Evolutionary conservation across 1,140 invertebrate species (phyloP).

Genomic region (Scaptodrosophila lebanonensis): DNA sequence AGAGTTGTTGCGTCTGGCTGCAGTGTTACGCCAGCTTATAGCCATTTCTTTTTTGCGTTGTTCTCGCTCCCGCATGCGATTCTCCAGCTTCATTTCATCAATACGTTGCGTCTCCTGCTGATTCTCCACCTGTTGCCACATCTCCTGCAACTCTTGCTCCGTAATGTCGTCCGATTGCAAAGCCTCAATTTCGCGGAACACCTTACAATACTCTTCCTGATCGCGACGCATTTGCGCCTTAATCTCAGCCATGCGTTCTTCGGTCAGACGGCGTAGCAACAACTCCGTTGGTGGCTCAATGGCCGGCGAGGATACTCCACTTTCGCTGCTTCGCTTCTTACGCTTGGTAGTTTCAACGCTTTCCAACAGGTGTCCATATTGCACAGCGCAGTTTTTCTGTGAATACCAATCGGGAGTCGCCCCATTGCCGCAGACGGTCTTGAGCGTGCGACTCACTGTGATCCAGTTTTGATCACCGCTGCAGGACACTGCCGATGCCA

Average conservation of each 20-base stretch:
- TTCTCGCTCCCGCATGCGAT: conserved; percentile 85
- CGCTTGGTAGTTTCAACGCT: conserved; percentile 91
- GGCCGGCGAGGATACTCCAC: conserved; percentile 55
- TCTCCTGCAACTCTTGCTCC: conserved; percentile 84
- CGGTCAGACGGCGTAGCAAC: conserved; percentile 86
- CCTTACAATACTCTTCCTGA: conserved; percentile 84
- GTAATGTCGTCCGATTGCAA: conserved; percentile 78
- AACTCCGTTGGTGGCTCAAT: conserved; percentile 85
- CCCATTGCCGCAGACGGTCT: conserved; percentile 85
- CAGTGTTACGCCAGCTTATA: conserved; percentile 78
- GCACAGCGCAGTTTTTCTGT: conserved; percentile 92
- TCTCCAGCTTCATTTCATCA: conserved; percentile 81
- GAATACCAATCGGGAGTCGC: conserved; percentile 89
- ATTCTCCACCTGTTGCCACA: conserved; percentile 85
- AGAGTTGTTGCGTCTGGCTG: conserved; percentile 20
- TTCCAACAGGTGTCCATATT: conserved; percentile 90
- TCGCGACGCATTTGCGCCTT: conserved; percentile 84
- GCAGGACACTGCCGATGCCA: conserved; percentile 90
- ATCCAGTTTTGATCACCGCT: conserved; percentile 97
- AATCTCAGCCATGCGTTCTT: conserved; percentile 87
- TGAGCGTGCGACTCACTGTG: conserved; percentile 88
- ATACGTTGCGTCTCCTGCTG: conserved; percentile 84
- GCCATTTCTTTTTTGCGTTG: conserved; percentile 80
- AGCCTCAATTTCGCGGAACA: conserved; percentile 80
- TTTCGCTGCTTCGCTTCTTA: conserved; percentile 84